These are phyloP conservation scores for Gerris buenoi DNA, from an alignment of 1,140 invertebrate species.

Conservation along the genomic window DNA sequence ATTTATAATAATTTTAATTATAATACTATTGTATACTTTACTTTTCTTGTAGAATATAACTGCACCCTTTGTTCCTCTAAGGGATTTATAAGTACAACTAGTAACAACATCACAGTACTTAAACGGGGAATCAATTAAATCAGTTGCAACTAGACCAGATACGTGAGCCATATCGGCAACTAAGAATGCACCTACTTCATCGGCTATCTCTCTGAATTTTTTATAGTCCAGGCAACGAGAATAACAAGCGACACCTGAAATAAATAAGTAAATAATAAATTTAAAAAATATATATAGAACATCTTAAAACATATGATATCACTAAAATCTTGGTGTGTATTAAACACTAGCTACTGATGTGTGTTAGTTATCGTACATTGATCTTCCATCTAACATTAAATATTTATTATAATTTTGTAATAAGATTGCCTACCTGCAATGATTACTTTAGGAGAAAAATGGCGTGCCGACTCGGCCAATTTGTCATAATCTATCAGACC, in stretches of 20 bases:
- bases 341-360: too few relatives aligned
- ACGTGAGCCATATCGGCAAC: slow-evolving; percentile 57
- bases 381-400: too few relatives aligned
- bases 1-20: too few relatives aligned
- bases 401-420: too few relatives aligned
- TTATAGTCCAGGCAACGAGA: slow-evolving; percentile 47
- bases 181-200: slow-evolving; percentile 41
- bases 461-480: background rate
- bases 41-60: slow-evolving; percentile 2
- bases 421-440: slow-evolving; percentile 4
- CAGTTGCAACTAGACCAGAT: slow-evolving; percentile 45
- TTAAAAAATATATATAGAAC: too few relatives aligned
- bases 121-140: slow-evolving; percentile 40
- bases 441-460: background rate
- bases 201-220: slow-evolving; percentile 35
- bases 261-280: too few relatives aligned
- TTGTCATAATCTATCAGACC: slow-evolving; percentile 2
- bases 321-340: too few relatives aligned
- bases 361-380: too few relatives aligned
- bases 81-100: slow-evolving; percentile 48
- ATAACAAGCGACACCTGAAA: slow-evolving; percentile 52
- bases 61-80: slow-evolving; percentile 28
- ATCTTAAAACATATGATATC: too few relatives aligned
- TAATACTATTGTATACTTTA: too few relatives aligned
- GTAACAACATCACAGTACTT: slow-evolving; percentile 47